These are phyloP conservation scores for Pterobdella sp. DNA, from an alignment of 2,888 invertebrate species.

Conservation along the genomic window DNA sequence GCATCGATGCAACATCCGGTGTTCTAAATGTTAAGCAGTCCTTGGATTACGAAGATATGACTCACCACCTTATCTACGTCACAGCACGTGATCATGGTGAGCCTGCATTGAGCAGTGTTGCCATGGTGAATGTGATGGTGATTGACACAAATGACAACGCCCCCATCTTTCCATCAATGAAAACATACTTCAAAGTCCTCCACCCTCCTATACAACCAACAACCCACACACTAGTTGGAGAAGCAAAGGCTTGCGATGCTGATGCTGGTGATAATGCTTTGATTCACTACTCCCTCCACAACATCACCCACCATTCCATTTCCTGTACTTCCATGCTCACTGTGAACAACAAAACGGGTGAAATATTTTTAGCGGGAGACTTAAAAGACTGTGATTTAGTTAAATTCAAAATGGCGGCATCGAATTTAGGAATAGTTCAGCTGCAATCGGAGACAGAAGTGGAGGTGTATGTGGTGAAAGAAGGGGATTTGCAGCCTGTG, in stretches of 20 bases:
- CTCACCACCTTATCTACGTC: background rate
- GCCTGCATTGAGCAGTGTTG: background rate
- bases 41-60: background rate
- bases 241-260: too few relatives aligned
- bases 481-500: background rate
- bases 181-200: background rate
- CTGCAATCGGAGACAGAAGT: background rate
- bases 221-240: background rate
- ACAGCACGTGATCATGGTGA: constrained; percentile 8
- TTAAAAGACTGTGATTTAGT: background rate
- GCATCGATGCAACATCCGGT: background rate
- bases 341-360: background rate
- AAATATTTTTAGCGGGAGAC: background rate
- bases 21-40: background rate
- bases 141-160: background rate
- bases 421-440: background rate
- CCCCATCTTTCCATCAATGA: background rate
- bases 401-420: background rate
- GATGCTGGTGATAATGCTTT: too few relatives aligned
- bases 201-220: background rate
- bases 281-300: background rate
- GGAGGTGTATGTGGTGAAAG: background rate
- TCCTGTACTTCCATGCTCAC: background rate
- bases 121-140: background rate
- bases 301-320: background rate